Evolutionary conservation across 2,113 vertebrate species (phyloP), one percentile per base, ranked within the genome.

Genomic region (Circaetus cinerascens): DNA sequence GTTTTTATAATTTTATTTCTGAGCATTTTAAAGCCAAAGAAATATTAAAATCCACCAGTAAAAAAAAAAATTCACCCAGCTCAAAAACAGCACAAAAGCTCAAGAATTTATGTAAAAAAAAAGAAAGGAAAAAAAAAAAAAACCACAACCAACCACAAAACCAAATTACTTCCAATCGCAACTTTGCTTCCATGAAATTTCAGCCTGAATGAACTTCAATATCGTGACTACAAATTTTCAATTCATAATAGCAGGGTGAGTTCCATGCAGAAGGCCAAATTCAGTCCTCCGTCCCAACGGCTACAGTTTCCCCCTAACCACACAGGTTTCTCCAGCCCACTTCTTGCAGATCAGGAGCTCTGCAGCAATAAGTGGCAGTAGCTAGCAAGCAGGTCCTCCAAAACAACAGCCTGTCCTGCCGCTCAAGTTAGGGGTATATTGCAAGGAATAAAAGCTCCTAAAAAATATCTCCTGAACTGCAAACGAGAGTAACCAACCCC

Each of bases 101-200:
- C 15, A 72, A 85, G 34, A 68, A 1, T 8, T 68, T 82, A 79
- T 78, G 21, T 19, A 21, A 26, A 69, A 82, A 69, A 82, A 77
- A 7, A 8, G 2, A 13, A 15, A 11, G 11, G 3, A 2, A 2
- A 11, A 13, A 8, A 3, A 41, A 27, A 9, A 3, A 48, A 22
- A n/a, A n/a, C n/a, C n/a, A 2, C 12, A 23, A 16, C 1, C 10
- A 23, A 16, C 1, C 10, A 38, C 16, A 48, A 51, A 62, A 41
- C 4, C 4, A 27, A 50, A 19, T 29, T 5, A 27, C 30, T 89
- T 89, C 40, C 16, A 63, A 11, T 5, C 74, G 23, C 8, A 80
- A 27, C 29, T 91, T 68, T 51, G 3, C 9, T 85, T 93, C n/a
- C 40, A 55, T 15, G 25, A 77, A 79, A 69, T 77, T 86, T 86